Conservation (phyloP, 2,888 invertebrate genomes). For the Rhamnusium bicolor region DNA sequence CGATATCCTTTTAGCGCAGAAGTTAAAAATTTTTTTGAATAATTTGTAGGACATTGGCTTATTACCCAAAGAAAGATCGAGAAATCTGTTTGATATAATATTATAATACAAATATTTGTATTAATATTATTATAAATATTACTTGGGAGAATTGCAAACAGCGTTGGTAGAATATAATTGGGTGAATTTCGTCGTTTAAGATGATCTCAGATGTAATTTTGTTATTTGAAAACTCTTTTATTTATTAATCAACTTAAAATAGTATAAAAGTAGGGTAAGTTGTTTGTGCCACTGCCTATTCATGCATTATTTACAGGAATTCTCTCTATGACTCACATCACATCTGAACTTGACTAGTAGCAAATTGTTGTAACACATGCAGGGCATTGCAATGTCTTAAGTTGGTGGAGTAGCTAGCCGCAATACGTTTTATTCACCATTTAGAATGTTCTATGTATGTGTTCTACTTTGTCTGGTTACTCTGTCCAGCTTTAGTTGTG, state of each 20-base stretch:
- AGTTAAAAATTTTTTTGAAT: no score
- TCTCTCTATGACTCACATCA: background rate
- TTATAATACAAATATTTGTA: no score
- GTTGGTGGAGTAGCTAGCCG: constrained; percentile 38
- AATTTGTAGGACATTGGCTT: no score
- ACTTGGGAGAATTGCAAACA: no score
- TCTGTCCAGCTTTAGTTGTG: constrained; percentile 39
- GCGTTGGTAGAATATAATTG: no score
- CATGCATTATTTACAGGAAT: background rate
- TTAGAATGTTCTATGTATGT: constrained; percentile 40
- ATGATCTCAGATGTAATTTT: no score
- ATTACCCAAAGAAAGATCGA: no score
- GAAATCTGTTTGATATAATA: no score
- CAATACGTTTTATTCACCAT: constrained; percentile 49
- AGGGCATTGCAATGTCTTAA: constrained; percentile 26
- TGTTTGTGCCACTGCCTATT: background rate
- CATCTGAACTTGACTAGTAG: constrained; percentile 21
- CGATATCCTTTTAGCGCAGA: no score
- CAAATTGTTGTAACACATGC: constrained; percentile 46
- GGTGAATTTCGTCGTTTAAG: no score
- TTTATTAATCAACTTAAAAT: background rate
- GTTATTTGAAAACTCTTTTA: background rate
- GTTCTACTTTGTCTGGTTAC: constrained; percentile 28
- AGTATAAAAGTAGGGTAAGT: background rate
- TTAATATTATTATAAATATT: no score